Base-by-base conservation (phyloP, 92 coral and sea anemone genomes). In the Zoanthus sansibaricus region DNA sequence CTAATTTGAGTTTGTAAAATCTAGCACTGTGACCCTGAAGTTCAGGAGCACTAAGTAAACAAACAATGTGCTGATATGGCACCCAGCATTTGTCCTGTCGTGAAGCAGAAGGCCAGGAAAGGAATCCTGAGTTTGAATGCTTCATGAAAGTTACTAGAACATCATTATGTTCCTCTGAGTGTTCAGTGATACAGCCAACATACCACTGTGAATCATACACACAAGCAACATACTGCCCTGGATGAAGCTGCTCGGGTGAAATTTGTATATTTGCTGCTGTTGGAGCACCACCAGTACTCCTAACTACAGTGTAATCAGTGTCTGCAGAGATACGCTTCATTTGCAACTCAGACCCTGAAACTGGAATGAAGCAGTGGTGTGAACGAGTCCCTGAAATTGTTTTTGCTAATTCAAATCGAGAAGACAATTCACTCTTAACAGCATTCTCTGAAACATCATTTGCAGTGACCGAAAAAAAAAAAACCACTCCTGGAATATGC, bases 11-110 rank as follows among this genome's bases (percentile, higher is more conserved):
- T 75, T 75, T 48, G 79, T 73, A 73, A 73, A 73, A 73, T 17
- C 61, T 16, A 1, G 61, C 79, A 75, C 42, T 75, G 42, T 75
- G 79, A 49, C 61, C 79, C 62, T 75, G 79, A 48, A 79, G 84
- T 67, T 79, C 84, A 56, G 84, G 84, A 59, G 84, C 84, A 77
- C 67, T 25, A 16, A 77, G 14, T 61, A 77, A 21, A 61, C 83
- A 77, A 17, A 77, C 31, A 14, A 54, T 79, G 72, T 79, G 71
- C 84, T 79, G 84, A 45, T 33, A 37, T 21, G 72, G 84, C 37
- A 59, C 71, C 72, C 84, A 79, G 72, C 72, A 79, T 59, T 59
- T 18, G 56, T 79, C 73, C 72, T 79, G 51, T 32, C 20, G 25
- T 59, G 73, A 14, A 9, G 72, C 71, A 58, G 72, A 37, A 58